These are phyloP conservation scores for Neofelis nebulosa DNA, from an alignment of 2,113 vertebrate genomes.

Conservation along the genomic window DNA sequence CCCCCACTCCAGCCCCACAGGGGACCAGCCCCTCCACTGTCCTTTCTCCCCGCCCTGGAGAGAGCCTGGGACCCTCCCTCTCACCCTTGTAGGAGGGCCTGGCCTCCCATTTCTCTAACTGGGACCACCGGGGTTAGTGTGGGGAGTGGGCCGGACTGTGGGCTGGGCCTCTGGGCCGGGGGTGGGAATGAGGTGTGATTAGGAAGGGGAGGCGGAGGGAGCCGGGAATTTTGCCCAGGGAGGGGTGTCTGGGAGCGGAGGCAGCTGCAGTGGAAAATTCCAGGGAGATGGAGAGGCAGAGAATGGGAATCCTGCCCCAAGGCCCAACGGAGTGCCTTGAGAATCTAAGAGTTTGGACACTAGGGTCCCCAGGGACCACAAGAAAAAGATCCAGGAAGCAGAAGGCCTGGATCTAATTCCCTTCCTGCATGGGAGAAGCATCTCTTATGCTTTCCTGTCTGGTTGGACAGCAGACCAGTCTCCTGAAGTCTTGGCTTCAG, in stretches of 20 bases:
- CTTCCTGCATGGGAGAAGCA: background rate
- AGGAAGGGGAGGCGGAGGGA: conserved; percentile 73
- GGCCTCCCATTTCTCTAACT: background rate
- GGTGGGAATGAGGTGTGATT: conserved; percentile 78
- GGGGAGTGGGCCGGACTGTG: conserved; percentile 66
- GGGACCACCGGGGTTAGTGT: conserved; percentile 6
- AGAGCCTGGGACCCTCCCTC: background rate
- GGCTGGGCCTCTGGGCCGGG: conserved; percentile 69
- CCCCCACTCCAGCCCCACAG: conserved; percentile 52
- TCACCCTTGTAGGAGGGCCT: background rate
- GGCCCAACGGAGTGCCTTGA: conserved; percentile 56
- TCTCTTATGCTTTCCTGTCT: background rate
- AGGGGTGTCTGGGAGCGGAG: conserved; percentile 79
- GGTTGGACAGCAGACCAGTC: background rate
- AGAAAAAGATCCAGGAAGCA: background rate
- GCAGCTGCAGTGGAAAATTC: conserved; percentile 83
- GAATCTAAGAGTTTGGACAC: conserved; percentile 45
- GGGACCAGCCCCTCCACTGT: conserved; percentile 48
- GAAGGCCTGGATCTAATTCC: background rate
- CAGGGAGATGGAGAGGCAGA: conserved; percentile 69
- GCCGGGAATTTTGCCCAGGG: conserved; percentile 80
- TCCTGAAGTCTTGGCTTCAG: background rate
- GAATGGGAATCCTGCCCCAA: conserved; percentile 72
- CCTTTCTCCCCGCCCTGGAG: conserved; percentile 8
- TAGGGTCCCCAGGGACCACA: background rate